Evolutionary conservation across 2,888 invertebrate species (phyloP).

Genomic region (Ditula angustiorana): DNA sequence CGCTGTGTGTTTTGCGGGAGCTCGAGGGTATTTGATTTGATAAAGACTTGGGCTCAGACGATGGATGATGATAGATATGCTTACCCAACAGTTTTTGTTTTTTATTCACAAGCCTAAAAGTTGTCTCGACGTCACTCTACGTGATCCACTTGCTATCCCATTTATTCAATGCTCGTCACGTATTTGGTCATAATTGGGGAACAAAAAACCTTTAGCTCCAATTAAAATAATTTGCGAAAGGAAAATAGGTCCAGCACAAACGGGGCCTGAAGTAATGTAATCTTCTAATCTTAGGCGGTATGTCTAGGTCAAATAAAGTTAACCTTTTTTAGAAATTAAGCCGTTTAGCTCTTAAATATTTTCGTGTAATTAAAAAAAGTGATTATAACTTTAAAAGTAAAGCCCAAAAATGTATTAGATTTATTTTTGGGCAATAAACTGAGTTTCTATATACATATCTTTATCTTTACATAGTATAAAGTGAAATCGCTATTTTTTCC

Average conservation of each 20-base stretch:
- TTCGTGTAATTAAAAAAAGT: neutral
- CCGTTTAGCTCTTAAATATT: neutral
- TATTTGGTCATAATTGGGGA: conserved; percentile 16
- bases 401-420: too few species aligned
- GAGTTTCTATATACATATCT: too few species aligned
- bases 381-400: too few species aligned
- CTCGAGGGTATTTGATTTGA: neutral
- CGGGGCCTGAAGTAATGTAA: neutral
- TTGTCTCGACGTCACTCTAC: neutral
- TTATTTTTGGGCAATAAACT: too few species aligned
- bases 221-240: conserved; percentile 23
- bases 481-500: too few species aligned
- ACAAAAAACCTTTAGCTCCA: conserved; percentile 2
- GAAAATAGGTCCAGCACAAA: neutral
- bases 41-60: neutral
- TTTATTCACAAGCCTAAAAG: conserved; percentile 1
- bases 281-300: neutral
- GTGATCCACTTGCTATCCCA: neutral
- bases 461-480: too few species aligned
- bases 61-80: conserved; percentile 17
- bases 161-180: conserved; percentile 26
- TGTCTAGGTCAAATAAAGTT: neutral
- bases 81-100: neutral
- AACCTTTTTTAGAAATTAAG: neutral
- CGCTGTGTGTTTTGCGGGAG: neutral